Base-by-base conservation (phyloP, 2,888 invertebrate genomes). In the Timandra comae region DNA sequence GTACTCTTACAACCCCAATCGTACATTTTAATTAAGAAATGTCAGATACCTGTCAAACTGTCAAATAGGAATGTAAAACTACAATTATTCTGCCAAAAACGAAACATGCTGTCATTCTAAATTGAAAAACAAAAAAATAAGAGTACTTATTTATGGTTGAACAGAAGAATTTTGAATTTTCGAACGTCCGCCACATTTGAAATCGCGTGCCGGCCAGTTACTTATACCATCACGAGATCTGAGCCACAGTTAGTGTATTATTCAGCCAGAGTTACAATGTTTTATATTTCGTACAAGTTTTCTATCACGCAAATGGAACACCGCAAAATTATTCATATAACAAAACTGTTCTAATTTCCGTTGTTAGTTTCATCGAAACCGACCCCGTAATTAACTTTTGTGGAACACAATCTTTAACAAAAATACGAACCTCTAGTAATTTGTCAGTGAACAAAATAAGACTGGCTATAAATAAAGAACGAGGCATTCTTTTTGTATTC, bases 241-340 rank as follows among this genome's bases (percentile, higher is more conserved):
- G 46, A 52, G 50, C 52, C 56, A 53, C 49, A 41, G 48, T 49
- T 52, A 52, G 47, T 53, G 52, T 54, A 48, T 51, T 56, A 61
- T 56, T 56, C 50, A 53, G 54, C 45, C 53, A 52, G 35, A 57
- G 43, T 49, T 52, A 56, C 54, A 52, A 58, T 56, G 52, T 56
- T 56, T 55, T 55, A 48, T 58, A 62, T 60, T 58, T 16, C 16
- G 61, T 62, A 59, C 50, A 43, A 64, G 58, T 68, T 66, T 54
- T 52, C 50, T 44, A 68, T 62, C 75, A 76, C 76, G 75, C 74
- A 50, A 68, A 47, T 52, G 39, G 40, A 58, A 51, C 48, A 46
- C 59, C 56, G 63, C n/a, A 65, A 66, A 67, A 67, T 63, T 60
- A 61, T 62, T 61, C 54, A 52, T 35, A 47, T 57, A 53, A 53